Evolutionary conservation across 1,140 invertebrate species (phyloP).

Genomic region (Pseudomyrmex cubaensis): DNA sequence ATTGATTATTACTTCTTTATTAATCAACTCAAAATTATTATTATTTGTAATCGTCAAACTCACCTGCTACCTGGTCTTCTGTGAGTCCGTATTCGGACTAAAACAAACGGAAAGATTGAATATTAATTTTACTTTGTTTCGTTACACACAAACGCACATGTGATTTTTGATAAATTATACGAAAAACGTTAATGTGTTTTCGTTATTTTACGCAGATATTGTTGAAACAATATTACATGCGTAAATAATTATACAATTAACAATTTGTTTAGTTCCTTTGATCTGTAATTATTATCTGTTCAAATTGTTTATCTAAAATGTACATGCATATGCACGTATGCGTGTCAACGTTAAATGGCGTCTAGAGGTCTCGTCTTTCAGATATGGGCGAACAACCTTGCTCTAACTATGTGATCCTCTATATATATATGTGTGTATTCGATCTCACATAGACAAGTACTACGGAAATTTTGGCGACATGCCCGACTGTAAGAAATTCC

Average conservation of each 20-base stretch:
- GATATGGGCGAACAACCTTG: conserved; percentile 21
- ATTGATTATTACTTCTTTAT: neutral
- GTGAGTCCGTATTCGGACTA: conserved; percentile 94
- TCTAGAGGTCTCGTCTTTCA: neutral
- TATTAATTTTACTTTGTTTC: too few relatives aligned
- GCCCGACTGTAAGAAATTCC: conserved; percentile 64
- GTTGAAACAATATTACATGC: too few relatives aligned
- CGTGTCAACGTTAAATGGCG: neutral
- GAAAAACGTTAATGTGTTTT: neutral
- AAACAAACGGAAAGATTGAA: conserved; percentile 80
- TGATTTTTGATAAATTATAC: too few relatives aligned
- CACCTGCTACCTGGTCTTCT: conserved; percentile 93
- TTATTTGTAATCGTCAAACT: conserved; percentile 66
- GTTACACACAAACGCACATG: too few relatives aligned
- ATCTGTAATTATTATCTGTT: neutral
- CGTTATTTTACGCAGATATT: neutral
- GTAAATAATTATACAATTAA: too few relatives aligned
- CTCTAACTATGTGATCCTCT: conserved; percentile 11
- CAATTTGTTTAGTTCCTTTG: too few relatives aligned
- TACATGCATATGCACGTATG: neutral
- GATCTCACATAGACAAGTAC: conserved; percentile 45
- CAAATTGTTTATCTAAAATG: neutral
- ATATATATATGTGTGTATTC: neutral
- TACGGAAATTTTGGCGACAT: conserved; percentile 68
- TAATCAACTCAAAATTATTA: neutral